Conservation (phyloP, 2,888 invertebrate species). For the Amiota mariae region DNA sequence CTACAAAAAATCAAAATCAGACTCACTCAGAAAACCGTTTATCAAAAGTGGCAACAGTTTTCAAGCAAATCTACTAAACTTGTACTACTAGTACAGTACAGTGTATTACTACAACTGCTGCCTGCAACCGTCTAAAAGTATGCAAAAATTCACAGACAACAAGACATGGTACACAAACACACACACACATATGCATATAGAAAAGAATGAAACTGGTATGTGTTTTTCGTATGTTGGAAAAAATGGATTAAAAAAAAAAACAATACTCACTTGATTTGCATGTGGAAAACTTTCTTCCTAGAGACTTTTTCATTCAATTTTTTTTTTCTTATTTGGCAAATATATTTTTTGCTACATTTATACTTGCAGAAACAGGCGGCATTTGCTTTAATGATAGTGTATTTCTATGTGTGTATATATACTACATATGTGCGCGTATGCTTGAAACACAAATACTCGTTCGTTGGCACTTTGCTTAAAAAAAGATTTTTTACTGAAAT, state of each 20-base stretch:
- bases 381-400: conserved; percentile 16
- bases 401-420: conserved; percentile 28
- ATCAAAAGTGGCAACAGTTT: conserved; percentile 26
- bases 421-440: conserved; percentile 60
- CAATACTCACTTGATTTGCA: too few species aligned
- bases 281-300: background rate
- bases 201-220: too few species aligned
- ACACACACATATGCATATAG: too few species aligned
- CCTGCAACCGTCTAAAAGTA: conserved; percentile 45
- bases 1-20: too few species aligned
- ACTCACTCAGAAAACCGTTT: conserved; percentile 24
- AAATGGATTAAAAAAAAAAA: conserved; percentile 23
- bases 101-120: too few species aligned
- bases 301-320: background rate
- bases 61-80: conserved; percentile 39
- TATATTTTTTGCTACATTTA: conserved; percentile 72
- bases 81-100: too few species aligned
- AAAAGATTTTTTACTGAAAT: background rate
- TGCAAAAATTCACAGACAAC: conserved; percentile 41
- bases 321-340: conserved; percentile 50
- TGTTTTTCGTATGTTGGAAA: background rate
- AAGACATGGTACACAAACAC: too few species aligned
- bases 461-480: conserved; percentile 51
- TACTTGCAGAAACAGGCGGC: conserved; percentile 35
- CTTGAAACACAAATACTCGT: conserved; percentile 67